Evolutionary conservation across 2,113 vertebrate genomes (phyloP).

Genomic region (Lethenteron camtschaticum): DNA sequence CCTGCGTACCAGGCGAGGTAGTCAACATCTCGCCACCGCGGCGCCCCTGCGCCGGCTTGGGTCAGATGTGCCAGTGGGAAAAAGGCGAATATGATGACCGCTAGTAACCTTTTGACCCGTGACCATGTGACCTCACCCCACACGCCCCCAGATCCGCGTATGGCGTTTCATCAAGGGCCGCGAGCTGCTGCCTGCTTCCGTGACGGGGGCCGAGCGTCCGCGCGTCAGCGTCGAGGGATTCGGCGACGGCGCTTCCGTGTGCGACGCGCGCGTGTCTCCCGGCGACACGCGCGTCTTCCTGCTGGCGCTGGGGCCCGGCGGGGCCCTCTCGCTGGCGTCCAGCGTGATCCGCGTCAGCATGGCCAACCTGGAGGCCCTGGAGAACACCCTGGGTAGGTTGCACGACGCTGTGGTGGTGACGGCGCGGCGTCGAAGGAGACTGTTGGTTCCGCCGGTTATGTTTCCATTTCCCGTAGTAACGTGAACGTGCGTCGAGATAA

Average conservation of each 20-base stretch:
- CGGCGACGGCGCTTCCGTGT: neutral
- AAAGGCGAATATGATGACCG: too few species aligned
- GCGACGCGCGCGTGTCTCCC: neutral
- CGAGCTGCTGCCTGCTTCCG: neutral
- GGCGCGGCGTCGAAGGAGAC: too few species aligned
- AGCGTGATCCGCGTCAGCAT: neutral
- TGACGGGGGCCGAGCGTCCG: neutral
- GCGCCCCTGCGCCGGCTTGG: too few species aligned
- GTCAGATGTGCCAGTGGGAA: too few species aligned
- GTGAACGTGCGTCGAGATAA: too few species aligned
- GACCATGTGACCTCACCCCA: neutral
- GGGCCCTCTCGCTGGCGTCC: neutral
- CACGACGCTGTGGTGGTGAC: too few species aligned
- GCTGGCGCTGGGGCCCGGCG: neutral
- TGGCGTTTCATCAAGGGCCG: slow-evolving; percentile 3
- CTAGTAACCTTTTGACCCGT: too few species aligned
- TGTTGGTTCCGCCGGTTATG: too few species aligned
- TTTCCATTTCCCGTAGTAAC: too few species aligned
- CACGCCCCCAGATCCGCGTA: neutral
- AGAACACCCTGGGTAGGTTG: neutral
- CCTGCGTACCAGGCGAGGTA: too few species aligned
- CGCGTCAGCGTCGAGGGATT: neutral
- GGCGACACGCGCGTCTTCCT: neutral
- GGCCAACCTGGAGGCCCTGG: slow-evolving; percentile 1
- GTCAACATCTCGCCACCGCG: too few species aligned